A percentile compares a stretch with the other conserved stretches of the same genome.
phyloP scores from a whole-genome alignment of 2,113 vertebrate species.

The Serilophus lunatus region DNA sequence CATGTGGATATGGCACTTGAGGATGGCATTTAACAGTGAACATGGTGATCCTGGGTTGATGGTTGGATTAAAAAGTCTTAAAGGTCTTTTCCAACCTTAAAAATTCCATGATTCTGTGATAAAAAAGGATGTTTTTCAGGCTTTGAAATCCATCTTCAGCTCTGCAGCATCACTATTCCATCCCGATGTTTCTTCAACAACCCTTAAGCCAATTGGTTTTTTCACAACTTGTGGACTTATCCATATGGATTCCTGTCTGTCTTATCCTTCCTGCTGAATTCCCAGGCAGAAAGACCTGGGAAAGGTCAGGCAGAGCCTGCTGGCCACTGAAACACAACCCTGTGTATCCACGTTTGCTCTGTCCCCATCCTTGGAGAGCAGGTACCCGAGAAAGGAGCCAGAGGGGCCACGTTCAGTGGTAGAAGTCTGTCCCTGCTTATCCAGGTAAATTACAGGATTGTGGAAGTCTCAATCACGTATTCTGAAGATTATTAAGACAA shows the following conservation, averaged over 20 bases:
- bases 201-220: accelerated
- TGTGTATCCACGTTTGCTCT: not conserved
- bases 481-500: not conserved
- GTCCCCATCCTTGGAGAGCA: not conserved
- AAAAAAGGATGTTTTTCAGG: not conserved
- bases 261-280: not conserved
- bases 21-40: no score
- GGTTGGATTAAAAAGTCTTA: not conserved
- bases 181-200: not conserved
- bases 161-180: not conserved
- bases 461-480: not conserved
- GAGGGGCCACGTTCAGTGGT: not conserved
- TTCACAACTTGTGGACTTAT: not conserved
- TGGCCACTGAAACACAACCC: not conserved
- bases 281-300: not conserved
- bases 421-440: not conserved
- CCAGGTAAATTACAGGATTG: not conserved
- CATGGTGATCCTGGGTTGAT: not conserved
- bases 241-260: not conserved
- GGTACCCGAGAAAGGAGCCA: not conserved
- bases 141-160: not conserved
- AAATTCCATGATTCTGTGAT: not conserved
- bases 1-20: not conserved
- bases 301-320: not conserved
- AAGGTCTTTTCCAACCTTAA: not conserved